Evolutionary conservation across 1,140 invertebrate genomes (phyloP).

Genomic region (Nymphalis io): DNA sequence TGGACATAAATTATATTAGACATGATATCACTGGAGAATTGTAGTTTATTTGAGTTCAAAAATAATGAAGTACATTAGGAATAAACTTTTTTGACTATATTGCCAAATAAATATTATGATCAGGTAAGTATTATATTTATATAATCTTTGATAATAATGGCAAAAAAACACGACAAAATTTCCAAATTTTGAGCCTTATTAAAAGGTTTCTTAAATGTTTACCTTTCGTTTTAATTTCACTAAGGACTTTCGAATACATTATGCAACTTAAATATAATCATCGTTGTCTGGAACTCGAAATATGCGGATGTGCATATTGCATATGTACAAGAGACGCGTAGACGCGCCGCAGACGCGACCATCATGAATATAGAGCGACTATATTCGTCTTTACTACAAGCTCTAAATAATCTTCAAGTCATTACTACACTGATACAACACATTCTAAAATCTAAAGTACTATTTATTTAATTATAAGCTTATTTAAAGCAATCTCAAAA

Average conservation of each 20-base stretch:
- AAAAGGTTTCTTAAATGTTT: no score
- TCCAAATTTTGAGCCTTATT: no score
- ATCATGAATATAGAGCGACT: conserved; percentile 13
- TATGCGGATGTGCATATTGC: conserved; percentile 5
- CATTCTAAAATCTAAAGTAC: neutral
- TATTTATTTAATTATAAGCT: no score
- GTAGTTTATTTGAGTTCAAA: neutral
- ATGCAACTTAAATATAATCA: neutral
- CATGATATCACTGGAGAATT: neutral
- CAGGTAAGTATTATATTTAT: no score
- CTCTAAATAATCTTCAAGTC: conserved; percentile 1
- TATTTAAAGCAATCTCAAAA: no score
- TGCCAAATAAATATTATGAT: no score
- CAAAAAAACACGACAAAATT: no score
- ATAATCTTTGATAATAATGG: no score
- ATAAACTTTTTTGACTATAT: no score
- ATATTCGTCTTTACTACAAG: conserved; percentile 7
- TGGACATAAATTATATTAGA: conserved; percentile 5
- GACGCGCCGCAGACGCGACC: conserved; percentile 5
- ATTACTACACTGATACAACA: neutral
- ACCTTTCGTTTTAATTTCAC: no score
- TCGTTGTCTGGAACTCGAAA: neutral
- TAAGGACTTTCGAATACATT: no score
- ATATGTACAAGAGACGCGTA: neutral
- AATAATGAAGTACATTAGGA: no score